A percentile compares a stretch with the other conserved stretches of the same genome.
These are phyloP conservation scores for Mus pahari DNA, from an alignment of 2,113 vertebrate genomes.

Conservation along the genomic window DNA sequence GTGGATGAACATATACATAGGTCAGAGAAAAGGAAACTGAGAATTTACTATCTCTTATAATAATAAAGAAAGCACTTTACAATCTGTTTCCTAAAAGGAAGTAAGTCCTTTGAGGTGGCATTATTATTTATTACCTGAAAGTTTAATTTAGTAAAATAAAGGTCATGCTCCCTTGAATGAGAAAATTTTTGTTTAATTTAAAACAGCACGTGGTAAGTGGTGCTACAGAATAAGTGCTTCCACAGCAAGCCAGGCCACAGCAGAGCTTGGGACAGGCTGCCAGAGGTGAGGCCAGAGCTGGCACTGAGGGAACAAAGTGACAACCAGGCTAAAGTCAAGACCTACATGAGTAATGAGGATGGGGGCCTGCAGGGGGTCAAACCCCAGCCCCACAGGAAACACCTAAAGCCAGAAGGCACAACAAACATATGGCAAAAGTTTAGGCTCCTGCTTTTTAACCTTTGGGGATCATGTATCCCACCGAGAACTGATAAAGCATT, in stretches of 20 bases:
- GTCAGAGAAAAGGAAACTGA: conserved; percentile 37
- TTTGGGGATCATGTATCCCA: conserved; percentile 57
- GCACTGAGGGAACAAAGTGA: neutral
- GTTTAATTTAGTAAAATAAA: conserved; percentile 71
- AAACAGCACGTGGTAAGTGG: conserved; percentile 51
- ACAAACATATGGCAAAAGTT: conserved; percentile 71
- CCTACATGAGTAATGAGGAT: conserved; percentile 60
- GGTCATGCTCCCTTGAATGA: conserved; percentile 39
- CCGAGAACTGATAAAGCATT: conserved; percentile 66
- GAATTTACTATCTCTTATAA: conserved; percentile 37
- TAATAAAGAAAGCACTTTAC: conserved; percentile 63
- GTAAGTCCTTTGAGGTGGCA: conserved; percentile 72
- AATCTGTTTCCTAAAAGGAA: conserved; percentile 69
- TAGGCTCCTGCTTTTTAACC: conserved; percentile 58
- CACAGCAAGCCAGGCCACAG: conserved; percentile 9
- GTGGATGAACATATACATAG: neutral
- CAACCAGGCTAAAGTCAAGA: neutral
- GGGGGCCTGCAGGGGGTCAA: conserved; percentile 46
- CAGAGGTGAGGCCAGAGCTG: neutral
- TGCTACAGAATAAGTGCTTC: neutral
- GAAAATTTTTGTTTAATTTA: conserved; percentile 71
- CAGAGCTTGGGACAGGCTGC: neutral
- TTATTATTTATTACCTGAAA: conserved; percentile 77
- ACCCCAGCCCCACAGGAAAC: conserved; percentile 68
- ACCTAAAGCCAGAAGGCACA: conserved; percentile 57